Base-by-base conservation (phyloP, 2,797 vertebrate genomes). In the Gobio occitaniae region DNA sequence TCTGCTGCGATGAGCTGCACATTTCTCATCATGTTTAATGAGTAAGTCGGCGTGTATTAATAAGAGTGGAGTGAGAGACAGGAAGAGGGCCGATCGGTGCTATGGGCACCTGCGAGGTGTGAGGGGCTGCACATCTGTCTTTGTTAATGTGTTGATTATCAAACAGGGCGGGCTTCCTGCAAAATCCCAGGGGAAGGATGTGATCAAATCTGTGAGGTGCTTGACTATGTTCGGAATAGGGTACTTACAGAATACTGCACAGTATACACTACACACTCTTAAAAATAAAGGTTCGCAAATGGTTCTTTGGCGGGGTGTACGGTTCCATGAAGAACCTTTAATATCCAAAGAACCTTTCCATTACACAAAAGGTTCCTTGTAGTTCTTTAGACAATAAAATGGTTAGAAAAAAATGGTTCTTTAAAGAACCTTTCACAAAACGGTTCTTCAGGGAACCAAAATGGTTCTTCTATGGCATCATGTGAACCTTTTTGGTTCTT, bases 21-120 rank as follows among this genome's bases (percentile, higher is more conserved):
- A 36, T 87, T 90, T 88, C 84, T 83, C 80, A 87, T 90, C n/a
- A 89, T 88, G 89, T 89, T 80, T 87, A 92, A 89, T 87, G 90
- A 81, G 80, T 87, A 88, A 87, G 87, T 3, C 69, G 82, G 86
- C 87, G 88, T 87, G 88, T 89, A 87, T 84, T 92, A 91, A 92
- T 91, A 84, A 88, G 89, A 88, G 86, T 86, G 65, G 80, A 85
- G 75, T 69, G 75, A 78, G 82, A 84, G 85, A 81, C 76, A 87
- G 71, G 79, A 86, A 83, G 78, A 86, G 44, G 63, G 48, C n/a
- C 7, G 74, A 66, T n/a, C 56, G 4, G 8, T 63, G 50, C 74
- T 63, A 25, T 3, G 21, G 17, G 21, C 56, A 83, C 82, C 71
- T 85, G 70, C 4, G 47, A 80, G 83, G 65, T 72, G 78, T 69